phyloP scores from a whole-genome alignment of 37 sponge, comb jelly and placozoan species.

The Eunapius fragilis region DNA sequence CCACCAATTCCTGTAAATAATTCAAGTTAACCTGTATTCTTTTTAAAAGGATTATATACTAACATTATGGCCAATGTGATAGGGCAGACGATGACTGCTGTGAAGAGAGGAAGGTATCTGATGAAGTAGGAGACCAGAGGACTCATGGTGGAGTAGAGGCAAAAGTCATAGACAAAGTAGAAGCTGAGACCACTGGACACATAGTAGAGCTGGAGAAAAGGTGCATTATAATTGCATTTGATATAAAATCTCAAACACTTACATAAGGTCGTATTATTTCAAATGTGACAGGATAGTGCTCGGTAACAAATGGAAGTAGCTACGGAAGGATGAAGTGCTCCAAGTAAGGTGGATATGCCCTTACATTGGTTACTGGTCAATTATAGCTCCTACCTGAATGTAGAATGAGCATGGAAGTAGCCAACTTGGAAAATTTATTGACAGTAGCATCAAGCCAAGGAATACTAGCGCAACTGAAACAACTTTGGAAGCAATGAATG shows the following conservation, averaged over 20 bases:
- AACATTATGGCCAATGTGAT: too few species aligned
- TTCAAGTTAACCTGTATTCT: not conserved
- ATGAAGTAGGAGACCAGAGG: constrained; percentile 55
- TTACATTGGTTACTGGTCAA: too few species aligned
- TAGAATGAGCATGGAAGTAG: constrained; percentile 52
- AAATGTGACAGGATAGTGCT: constrained; percentile 36
- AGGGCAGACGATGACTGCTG: constrained; percentile 36
- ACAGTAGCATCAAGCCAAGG: not conserved
- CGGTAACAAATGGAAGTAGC: constrained; percentile 49
- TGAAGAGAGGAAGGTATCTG: constrained; percentile 57
- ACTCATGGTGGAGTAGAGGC: constrained; percentile 59
- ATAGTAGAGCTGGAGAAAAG: constrained; percentile 53
- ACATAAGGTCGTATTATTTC: constrained; percentile 2
- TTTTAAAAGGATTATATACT: too few species aligned
- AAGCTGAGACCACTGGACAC: constrained; percentile 60
- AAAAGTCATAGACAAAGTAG: constrained; percentile 87
- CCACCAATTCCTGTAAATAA: not conserved
- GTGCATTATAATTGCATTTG: too few species aligned
- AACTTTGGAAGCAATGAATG: not conserved
- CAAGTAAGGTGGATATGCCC: too few species aligned
- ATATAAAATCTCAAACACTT: not conserved
- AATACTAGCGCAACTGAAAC: not conserved
- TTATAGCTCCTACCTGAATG: constrained; percentile 48
- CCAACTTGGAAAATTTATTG: constrained; percentile 43
- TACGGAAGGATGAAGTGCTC: not conserved